phyloP scores from a whole-genome alignment of 1,140 invertebrate genomes.

The Drosophila athabasca region DNA sequence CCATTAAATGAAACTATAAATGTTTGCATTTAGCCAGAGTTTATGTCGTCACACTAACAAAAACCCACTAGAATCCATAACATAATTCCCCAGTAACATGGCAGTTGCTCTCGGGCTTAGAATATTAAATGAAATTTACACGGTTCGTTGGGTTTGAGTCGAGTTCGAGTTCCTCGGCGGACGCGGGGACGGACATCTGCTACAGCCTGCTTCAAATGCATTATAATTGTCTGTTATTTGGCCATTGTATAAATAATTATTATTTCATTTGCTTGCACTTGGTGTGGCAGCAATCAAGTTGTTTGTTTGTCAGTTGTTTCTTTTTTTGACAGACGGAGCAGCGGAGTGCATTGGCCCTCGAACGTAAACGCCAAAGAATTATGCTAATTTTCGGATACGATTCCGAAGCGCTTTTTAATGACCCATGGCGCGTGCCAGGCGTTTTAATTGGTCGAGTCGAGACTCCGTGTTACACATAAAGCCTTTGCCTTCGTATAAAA shows the following conservation, averaged over 20 bases:
- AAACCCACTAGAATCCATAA: conserved; percentile 7
- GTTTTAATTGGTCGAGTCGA: conserved; percentile 45
- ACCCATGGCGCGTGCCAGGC: conserved; percentile 31
- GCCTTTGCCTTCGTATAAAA: too few relatives aligned
- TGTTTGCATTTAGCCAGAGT: conserved; percentile 69
- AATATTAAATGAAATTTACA: conserved; percentile 71
- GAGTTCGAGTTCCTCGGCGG: background rate
- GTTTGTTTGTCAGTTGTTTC: conserved; percentile 67
- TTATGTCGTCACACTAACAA: conserved; percentile 42
- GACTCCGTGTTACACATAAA: too few relatives aligned
- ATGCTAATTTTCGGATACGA: conserved; percentile 48
- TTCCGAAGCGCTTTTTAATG: conserved; percentile 62
- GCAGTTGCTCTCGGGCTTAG: conserved; percentile 33
- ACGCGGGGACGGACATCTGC: conserved; percentile 26
- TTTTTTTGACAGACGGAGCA: conserved; percentile 28
- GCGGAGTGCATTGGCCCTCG: conserved; percentile 39
- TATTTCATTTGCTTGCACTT: conserved; percentile 70
- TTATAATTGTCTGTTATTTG: conserved; percentile 59
- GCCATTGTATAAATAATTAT: conserved; percentile 74
- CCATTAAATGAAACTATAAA: conserved; percentile 75
- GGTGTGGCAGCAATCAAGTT: conserved; percentile 49
- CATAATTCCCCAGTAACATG: conserved; percentile 15
- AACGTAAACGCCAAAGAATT: conserved; percentile 28
- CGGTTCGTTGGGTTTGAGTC: conserved; percentile 45
- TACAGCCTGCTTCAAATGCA: conserved; percentile 45